Percentiles rank a stretch among this genome's conserved stretches.
phyloP scores from a whole-genome alignment of 2,888 invertebrate genomes.

The Anagyrus pseudococci region DNA sequence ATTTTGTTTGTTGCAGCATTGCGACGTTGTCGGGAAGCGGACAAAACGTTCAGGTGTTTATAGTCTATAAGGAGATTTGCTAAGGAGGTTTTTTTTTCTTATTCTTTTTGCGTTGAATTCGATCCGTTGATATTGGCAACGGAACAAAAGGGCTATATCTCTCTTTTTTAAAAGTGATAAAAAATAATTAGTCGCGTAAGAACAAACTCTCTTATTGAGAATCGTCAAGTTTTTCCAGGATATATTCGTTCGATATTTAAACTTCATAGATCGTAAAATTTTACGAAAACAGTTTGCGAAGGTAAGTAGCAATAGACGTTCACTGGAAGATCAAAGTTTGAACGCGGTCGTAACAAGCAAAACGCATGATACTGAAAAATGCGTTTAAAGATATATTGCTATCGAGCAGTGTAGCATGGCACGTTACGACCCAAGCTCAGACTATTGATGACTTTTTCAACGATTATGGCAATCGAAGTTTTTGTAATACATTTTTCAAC shows the following conservation, averaged over 20 bases:
- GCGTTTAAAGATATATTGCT: no score
- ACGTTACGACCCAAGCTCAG: conserved; percentile 6
- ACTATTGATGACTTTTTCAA: conserved; percentile 14
- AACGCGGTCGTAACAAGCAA: conserved; percentile 4
- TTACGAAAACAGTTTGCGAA: conserved; percentile 10
- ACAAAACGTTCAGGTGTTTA: no score
- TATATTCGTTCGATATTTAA: conserved; percentile 33
- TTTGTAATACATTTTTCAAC: conserved; percentile 15
- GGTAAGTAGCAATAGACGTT: conserved; percentile 31
- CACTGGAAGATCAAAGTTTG: not conserved
- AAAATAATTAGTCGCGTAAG: conserved; percentile 6
- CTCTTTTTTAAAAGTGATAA: conserved; percentile 11
- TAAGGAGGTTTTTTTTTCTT: conserved; percentile 7
- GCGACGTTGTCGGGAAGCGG: conserved; percentile 18
- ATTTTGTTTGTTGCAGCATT: conserved; percentile 9
- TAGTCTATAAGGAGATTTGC: not conserved
- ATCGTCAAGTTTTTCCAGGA: conserved; percentile 23
- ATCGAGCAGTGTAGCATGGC: not conserved
- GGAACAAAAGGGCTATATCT: conserved; percentile 8
- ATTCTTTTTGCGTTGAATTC: no score
- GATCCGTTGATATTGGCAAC: not conserved
- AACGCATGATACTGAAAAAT: no score
- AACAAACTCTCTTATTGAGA: not conserved
- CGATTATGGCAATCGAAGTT: conserved; percentile 25
- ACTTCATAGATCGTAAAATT: conserved; percentile 4